Evolutionary conservation across 37 sponge, comb jelly and placozoan species (phyloP), one percentile per base, ranked within the genome.

Genomic region (Hexactinellida sp.): DNA sequence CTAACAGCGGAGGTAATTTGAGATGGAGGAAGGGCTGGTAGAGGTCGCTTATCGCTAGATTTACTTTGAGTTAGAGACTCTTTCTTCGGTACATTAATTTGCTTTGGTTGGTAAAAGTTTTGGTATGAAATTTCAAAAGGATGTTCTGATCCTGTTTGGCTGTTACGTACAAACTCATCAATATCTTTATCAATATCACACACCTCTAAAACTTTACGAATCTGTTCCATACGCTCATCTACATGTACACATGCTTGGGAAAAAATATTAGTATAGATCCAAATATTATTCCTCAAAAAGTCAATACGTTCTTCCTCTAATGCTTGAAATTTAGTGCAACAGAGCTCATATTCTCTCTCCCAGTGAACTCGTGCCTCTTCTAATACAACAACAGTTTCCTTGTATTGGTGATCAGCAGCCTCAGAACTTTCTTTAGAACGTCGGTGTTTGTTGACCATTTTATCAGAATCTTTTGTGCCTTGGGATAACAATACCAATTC

Each of bases 261-360:
- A 37, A 54, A 55, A 37, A 89, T 82, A 41, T 95, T 95, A 37
- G 87, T 86, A 23, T 84, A 88, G 0, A 86, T 87, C 95, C 95
- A 95, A 87, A 95, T 88, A 24, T 84, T 89, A 83, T 92, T 89
- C 0, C 95, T 85, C 1, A 95, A 88, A 85, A 86, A 95, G 13
- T 91, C 90, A 55, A 95, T 87, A 0, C 95, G 85, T 82, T 92
- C 90, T 55, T 92, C 92, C 52, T 95, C 95, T 24, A 91, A 39
- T 38, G 91, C 90, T 88, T 95, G 95, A 84, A 91, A 95, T 90
- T 92, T 85, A 91, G 88, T 82, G 82, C 95, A 95, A 13, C 92
- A 63, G 0, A 89, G 63, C 82, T 92, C 93, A 93, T 92, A 92
- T 86, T 95, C 95, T 37, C 93, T 88, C 86, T 95, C 95, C 95